These are phyloP conservation scores for Helicolenus hilgendorfi DNA, from an alignment of 2,797 vertebrate species.

Conservation along the genomic window DNA sequence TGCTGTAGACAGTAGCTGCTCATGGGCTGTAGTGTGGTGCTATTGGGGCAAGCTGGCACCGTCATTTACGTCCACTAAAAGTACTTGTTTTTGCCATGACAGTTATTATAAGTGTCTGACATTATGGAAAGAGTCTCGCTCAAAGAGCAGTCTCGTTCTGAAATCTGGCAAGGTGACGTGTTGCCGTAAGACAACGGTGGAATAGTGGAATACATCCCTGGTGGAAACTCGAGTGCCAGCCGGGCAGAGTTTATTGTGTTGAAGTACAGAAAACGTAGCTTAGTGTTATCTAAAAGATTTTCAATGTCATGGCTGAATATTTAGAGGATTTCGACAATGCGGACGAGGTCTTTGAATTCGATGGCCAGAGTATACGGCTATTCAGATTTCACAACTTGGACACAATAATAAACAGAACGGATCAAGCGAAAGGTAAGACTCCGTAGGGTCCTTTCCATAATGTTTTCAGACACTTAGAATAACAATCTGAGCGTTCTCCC, in stretches of 20 bases:
- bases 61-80: background rate
- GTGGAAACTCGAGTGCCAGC: background rate
- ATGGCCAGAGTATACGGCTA: background rate
- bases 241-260: background rate
- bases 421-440: too few species aligned
- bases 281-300: background rate
- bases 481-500: background rate
- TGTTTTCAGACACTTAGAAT: background rate
- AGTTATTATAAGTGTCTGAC: background rate
- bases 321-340: background rate
- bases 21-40: too few species aligned
- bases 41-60: background rate
- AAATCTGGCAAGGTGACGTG: background rate
- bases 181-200: background rate
- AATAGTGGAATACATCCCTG: background rate
- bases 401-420: too few species aligned
- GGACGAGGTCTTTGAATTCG: background rate
- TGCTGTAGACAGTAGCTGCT: too few species aligned
- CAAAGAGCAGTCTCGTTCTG: background rate
- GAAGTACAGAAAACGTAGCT: background rate
- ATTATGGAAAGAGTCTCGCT: background rate
- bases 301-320: background rate
- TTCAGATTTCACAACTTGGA: too few species aligned
- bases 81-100: background rate
- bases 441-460: too few species aligned